These are phyloP conservation scores for Cromileptes altivelis DNA, from an alignment of 2,113 vertebrate genomes.

Conservation along the genomic window DNA sequence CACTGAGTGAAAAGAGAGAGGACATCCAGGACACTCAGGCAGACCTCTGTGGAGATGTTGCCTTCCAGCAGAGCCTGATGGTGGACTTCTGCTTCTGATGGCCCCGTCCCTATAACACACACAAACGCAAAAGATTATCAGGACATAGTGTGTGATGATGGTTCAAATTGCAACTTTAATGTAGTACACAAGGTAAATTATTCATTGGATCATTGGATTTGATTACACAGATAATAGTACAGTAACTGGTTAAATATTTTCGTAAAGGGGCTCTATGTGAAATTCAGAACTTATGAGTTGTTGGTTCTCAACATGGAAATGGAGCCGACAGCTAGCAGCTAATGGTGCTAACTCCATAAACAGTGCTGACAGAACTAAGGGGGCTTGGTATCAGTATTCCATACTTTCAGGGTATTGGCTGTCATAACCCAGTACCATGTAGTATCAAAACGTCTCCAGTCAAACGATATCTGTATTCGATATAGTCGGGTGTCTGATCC, in stretches of 20 bases:
- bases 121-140: background rate
- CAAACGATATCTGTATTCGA: no score
- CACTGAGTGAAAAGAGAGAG: slow-evolving; percentile 93
- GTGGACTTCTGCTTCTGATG: slow-evolving; percentile 92
- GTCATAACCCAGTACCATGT: no score
- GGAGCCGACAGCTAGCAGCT: no score
- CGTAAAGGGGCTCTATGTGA: no score
- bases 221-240: background rate
- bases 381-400: no score
- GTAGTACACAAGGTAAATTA: background rate
- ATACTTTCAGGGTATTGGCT: no score
- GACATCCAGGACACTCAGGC: slow-evolving; percentile 92
- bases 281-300: no score
- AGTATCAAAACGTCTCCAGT: no score
- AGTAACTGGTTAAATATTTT: background rate
- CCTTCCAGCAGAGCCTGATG: slow-evolving; percentile 95
- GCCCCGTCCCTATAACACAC: slow-evolving; percentile 83
- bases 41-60: slow-evolving; percentile 92
- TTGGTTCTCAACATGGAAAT: no score
- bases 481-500: no score
- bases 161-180: background rate
- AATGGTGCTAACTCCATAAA: no score
- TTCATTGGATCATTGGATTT: background rate
- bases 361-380: no score
- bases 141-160: background rate